Base-by-base conservation (phyloP, 2,113 vertebrate genomes). In the Lethenteron reissneri region DNA sequence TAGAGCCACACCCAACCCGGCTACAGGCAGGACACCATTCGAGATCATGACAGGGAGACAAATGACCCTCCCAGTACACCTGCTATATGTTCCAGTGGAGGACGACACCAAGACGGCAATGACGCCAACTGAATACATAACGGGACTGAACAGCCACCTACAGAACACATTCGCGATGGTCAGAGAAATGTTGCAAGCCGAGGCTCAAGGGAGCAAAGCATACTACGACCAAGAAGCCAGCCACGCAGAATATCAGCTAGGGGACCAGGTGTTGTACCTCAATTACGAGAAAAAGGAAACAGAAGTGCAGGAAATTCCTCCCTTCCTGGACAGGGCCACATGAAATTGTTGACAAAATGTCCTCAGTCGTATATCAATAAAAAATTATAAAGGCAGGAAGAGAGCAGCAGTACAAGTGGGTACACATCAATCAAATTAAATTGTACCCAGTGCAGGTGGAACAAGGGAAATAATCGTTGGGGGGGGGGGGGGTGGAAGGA, bases 141-240 rank as follows among this genome's bases (percentile, higher is more conserved):
- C 59, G 9, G 70, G 71, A 4, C 62, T 72, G 3, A 71, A 75
- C 8, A 8, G 17, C 21, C 73, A 75, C 21, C 59, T 74, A 2
- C 57, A 69, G 11, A 25, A 21, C 4, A 60, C 71, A 2, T 73
- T 73, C 7, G 56, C 71, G 2, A 73, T 73, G 11, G 57, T 62
- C 21, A 71, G 68, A 58, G 12, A 73, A 21, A 58, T 57, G 1
- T 14, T 74, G 17, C 12, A 74, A 10, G 73, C 13, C 2, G 56
- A 25, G 11, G 64, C 72, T 2, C 17, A 70, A 56, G 70, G 73
- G 4, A 56, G 25, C 8, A 71, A 75, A 5, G 70, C 75, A 15
- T 75, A 73, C 15, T 75, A 75, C 57, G 64, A 75, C 57, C 41
- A 70, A 8, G 73, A 71, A 57, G 58, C 69, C 6, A 71, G 59